phyloP scores from a whole-genome alignment of 2,797 vertebrate genomes.

The Merluccius polli region DNA sequence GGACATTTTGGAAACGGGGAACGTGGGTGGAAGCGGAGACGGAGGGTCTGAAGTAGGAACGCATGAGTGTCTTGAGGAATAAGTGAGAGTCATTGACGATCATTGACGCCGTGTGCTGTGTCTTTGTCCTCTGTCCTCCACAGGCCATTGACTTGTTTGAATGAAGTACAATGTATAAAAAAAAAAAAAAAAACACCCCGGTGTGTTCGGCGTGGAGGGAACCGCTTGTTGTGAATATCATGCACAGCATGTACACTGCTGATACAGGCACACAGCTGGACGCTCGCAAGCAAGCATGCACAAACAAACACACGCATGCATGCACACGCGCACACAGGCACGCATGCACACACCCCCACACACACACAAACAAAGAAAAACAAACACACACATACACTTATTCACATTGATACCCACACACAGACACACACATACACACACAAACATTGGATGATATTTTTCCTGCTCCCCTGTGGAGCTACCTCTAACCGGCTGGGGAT shows the following conservation, averaged over 20 bases:
- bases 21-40: background rate
- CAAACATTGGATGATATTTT: constrained; percentile 52
- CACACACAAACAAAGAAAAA: background rate
- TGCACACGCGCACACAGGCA: constrained; percentile 6
- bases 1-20: constrained; percentile 40
- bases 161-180: constrained; percentile 16
- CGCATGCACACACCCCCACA: constrained; percentile 10
- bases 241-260: constrained; percentile 15
- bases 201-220: constrained; percentile 7
- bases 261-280: constrained; percentile 9
- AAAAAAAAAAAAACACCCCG: background rate
- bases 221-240: constrained; percentile 14
- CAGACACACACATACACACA: constrained; percentile 18
- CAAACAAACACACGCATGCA: constrained; percentile 18
- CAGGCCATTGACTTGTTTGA: constrained; percentile 38
- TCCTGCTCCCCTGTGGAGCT: constrained; percentile 45
- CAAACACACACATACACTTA: too few relatives aligned
- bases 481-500: constrained; percentile 50
- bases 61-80: background rate
- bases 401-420: background rate
- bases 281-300: constrained; percentile 10
- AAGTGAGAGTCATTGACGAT: constrained; percentile 28
- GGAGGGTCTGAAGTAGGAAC: background rate
- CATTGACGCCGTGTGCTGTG: constrained; percentile 15
- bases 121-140: constrained; percentile 25